Conservation (phyloP, 2,888 invertebrate genomes). For the Catonia carolina region DNA sequence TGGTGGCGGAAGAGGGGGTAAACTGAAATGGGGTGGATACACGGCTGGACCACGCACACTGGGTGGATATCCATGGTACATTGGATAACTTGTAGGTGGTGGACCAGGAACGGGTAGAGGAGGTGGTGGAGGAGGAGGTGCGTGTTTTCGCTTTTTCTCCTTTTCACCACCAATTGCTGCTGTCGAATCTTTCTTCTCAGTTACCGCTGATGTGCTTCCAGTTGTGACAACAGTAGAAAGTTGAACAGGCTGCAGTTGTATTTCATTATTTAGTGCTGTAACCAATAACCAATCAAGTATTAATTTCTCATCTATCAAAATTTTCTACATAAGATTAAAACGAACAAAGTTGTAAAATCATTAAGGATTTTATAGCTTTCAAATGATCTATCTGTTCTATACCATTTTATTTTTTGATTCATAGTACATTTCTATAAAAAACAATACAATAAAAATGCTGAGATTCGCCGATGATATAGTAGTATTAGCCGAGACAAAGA, state of each 20-base stretch:
- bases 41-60: constrained; percentile 19
- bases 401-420: too few relatives aligned
- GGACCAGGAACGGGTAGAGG: not conserved
- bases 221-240: not conserved
- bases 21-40: constrained; percentile 8
- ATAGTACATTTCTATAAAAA: too few relatives aligned
- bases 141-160: constrained; percentile 23
- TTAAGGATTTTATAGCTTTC: too few relatives aligned
- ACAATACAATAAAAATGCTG: too few relatives aligned
- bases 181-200: constrained; percentile 6
- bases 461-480: too few relatives aligned
- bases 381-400: too few relatives aligned
- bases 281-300: not conserved
- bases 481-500: too few relatives aligned
- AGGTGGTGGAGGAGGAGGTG: constrained; percentile 18
- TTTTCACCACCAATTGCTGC: constrained; percentile 29
- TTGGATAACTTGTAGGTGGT: not conserved
- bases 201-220: not conserved
- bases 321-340: too few relatives aligned
- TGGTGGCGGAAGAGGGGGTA: not conserved
- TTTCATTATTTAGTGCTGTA: too few relatives aligned
- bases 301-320: not conserved
- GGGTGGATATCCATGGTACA: not conserved
- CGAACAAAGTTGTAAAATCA: too few relatives aligned
- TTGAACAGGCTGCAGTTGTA: not conserved